These are phyloP conservation scores for Colletes gigas DNA, from an alignment of 1,140 invertebrate genomes.

Conservation along the genomic window DNA sequence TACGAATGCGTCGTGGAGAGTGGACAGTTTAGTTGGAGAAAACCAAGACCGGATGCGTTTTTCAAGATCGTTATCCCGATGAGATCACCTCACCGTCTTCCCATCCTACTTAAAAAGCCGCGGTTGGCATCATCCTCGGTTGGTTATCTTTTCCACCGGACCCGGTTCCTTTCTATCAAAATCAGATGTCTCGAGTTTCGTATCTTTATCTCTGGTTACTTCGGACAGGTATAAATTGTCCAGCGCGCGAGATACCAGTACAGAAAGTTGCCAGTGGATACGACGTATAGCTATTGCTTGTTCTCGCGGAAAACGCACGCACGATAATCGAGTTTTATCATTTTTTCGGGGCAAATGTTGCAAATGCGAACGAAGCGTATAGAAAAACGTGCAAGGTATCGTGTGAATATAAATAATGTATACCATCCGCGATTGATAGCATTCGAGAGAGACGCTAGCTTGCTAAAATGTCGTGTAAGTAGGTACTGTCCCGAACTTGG, in stretches of 20 bases:
- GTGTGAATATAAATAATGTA: too few species aligned
- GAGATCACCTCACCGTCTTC: slow-evolving; percentile 25
- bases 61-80: slow-evolving; percentile 37
- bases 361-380: too few species aligned
- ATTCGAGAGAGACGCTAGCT: too few species aligned
- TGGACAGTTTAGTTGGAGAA: slow-evolving; percentile 24
- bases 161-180: slow-evolving; percentile 28
- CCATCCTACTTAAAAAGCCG: neutral
- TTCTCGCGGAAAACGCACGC: slow-evolving; percentile 6
- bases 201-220: slow-evolving; percentile 13
- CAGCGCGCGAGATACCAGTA: neutral
- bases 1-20: too few species aligned
- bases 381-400: too few species aligned
- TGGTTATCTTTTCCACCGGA: slow-evolving; percentile 16
- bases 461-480: too few species aligned
- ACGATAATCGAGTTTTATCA: neutral
- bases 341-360: too few species aligned
- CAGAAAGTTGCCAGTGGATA: too few species aligned
- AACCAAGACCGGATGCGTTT: slow-evolving; percentile 29
- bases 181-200: slow-evolving; percentile 31
- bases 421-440: too few species aligned
- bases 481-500: too few species aligned
- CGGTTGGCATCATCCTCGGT: too few species aligned
- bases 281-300: too few species aligned
- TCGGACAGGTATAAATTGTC: slow-evolving; percentile 33